Evolutionary conservation across 2,888 invertebrate genomes (phyloP).

Genomic region (Siphlonurus alternatus): DNA sequence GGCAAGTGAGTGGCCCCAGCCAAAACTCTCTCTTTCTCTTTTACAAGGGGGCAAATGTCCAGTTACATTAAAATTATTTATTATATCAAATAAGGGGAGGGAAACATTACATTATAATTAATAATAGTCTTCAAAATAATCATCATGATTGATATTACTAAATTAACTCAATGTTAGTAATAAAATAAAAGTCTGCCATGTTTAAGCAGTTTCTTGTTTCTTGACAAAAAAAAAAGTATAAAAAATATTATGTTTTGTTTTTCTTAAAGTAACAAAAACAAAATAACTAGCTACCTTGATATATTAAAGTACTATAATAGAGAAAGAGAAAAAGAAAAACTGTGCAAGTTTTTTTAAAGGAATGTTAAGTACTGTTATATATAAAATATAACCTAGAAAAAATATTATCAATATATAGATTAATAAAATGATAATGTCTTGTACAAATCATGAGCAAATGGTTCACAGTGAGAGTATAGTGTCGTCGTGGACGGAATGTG

Average conservation of each 20-base stretch:
- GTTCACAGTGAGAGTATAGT: neutral
- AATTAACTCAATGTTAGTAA: neutral
- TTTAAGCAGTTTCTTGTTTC: no score
- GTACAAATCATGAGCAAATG: conserved; percentile 9
- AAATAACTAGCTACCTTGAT: no score
- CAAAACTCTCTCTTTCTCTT: neutral
- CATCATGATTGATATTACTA: no score
- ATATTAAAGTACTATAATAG: neutral
- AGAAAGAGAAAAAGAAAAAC: neutral
- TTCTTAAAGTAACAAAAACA: neutral
- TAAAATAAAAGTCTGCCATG: neutral
- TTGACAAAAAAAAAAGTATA: no score
- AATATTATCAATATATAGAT: conserved; percentile 11
- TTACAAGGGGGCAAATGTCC: no score
- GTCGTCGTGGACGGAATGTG: neutral
- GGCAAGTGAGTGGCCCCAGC: neutral
- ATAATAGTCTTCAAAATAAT: no score
- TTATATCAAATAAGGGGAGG: no score
- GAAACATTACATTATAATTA: no score
- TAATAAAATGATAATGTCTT: conserved; percentile 12
- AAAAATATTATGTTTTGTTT: neutral
- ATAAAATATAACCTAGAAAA: conserved; percentile 9
- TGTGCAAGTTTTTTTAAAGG: neutral
- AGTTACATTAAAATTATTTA: no score
- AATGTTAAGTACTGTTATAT: conserved; percentile 6